phyloP scores from a whole-genome alignment of 2,113 vertebrate genomes.

The Alligator sinensis region DNA sequence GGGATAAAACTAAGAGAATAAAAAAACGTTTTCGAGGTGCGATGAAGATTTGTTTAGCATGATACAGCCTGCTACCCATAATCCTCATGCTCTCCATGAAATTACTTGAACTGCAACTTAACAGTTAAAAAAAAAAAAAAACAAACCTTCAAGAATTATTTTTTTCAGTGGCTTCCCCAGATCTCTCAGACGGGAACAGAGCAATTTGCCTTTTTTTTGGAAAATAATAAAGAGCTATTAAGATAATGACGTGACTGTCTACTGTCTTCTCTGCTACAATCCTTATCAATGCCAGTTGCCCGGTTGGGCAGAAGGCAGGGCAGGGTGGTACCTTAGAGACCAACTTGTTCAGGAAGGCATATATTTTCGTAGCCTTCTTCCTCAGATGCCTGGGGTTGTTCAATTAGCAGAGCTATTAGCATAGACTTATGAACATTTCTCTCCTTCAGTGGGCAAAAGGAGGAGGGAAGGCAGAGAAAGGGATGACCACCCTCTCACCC shows the following conservation, averaged over 20 bases:
- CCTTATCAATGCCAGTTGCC: constrained; percentile 57
- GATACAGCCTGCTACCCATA: not conserved
- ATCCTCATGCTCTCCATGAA: not conserved
- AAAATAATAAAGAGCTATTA: constrained; percentile 24
- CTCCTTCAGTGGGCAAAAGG: not conserved
- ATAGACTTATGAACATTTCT: constrained; percentile 21
- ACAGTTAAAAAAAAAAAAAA: not conserved
- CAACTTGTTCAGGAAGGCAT: too few relatives aligned
- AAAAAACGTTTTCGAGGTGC: not conserved
- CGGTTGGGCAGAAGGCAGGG: too few relatives aligned
- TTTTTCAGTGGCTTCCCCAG: constrained; percentile 3
- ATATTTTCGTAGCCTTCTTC: too few relatives aligned
- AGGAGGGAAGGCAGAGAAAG: not conserved
- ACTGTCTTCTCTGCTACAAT: constrained; percentile 38
- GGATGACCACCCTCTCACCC: not conserved
- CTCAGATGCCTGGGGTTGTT: not conserved
- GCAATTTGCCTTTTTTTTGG: constrained; percentile 29
- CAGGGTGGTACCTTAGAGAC: too few relatives aligned
- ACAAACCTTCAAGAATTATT: not conserved
- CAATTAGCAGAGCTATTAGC: constrained; percentile 48
- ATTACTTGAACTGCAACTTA: constrained; percentile 5
- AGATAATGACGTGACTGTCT: constrained; percentile 37
- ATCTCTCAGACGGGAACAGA: not conserved
- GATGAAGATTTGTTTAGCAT: not conserved
- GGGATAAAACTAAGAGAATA: not conserved